Evolutionary conservation across 2,888 invertebrate genomes (phyloP), one percentile per base, ranked within the genome.

Genomic region (Himalopsyche tibetana): DNA sequence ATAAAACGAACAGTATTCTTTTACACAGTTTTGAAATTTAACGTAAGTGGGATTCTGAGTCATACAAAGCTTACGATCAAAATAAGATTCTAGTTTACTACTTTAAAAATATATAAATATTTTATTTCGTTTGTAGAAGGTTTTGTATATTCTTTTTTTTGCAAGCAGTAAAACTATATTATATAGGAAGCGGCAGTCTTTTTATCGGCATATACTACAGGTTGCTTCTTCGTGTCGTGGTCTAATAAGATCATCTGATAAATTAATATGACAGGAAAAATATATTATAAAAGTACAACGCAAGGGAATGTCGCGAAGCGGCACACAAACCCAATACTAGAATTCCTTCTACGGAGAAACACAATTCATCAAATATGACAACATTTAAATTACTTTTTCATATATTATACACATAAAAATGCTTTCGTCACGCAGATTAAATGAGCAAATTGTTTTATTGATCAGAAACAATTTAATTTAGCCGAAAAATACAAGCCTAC

Each of bases 191-290:
- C 40, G 38, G 40, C 80, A 42, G 36, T 8, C 4, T 74, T 45
- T 40, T 81, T 17, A 81, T 55, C 55, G 55, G 82, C 38, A 51
- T n/a, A 80, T 11, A 42, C 42, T 55, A 19, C 84, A 55, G 74
- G 45, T 74, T 15, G 51, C 40, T 51, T 87, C 87, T 63, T 87
- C 84, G 87, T 86, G 83, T 84, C 83, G 82, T 81, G 45, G 69
- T 74, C 85, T 84, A 87, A 84, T 87, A 83, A 86, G 84, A 84
- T 82, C 83, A 80, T 28, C 38, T 80, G 5, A 40, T n/a, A 84
- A 86, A 86, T 86, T 84, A 74, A 84, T 84, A 86, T 40, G 84
- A 86, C 74, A 55, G 80, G 81, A 38, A 84, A 83, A 86, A 45
- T 42, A 74, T 80, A 8, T 9, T 74, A 74, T 74, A 15, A 74